Percentiles rank a stretch among this genome's conserved stretches.
phyloP scores from a whole-genome alignment of 2,888 invertebrate genomes.

The Aplocera efformata region DNA sequence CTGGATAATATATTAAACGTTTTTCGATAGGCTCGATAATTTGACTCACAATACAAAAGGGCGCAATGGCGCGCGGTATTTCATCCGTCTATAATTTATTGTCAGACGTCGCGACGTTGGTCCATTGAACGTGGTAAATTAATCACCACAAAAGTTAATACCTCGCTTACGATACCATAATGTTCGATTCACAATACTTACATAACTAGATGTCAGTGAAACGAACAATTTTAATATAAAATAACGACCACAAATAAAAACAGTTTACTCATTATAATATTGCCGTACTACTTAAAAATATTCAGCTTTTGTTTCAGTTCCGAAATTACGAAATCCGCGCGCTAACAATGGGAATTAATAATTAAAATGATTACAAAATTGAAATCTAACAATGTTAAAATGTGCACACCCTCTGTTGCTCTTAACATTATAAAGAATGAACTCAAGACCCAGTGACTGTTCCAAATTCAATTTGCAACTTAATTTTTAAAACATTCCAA shows the following conservation, averaged over 20 bases:
- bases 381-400: slow-evolving; percentile 5
- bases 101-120: slow-evolving; percentile 48
- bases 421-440: slow-evolving; percentile 11
- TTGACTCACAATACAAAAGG: slow-evolving; percentile 12
- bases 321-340: too few species aligned
- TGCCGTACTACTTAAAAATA: too few species aligned
- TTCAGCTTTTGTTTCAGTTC: too few species aligned
- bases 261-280: too few species aligned
- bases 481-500: slow-evolving; percentile 25
- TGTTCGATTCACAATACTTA: slow-evolving; percentile 1
- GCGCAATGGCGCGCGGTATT: slow-evolving; percentile 38
- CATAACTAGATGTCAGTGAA: background rate
- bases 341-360: too few species aligned
- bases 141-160: slow-evolving; percentile 38
- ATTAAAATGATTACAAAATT: slow-evolving; percentile 5
- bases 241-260: too few species aligned
- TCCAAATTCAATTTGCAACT: slow-evolving; percentile 22
- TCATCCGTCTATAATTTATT: slow-evolving; percentile 56
- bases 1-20: too few species aligned
- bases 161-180: slow-evolving; percentile 3
- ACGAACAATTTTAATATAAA: background rate
- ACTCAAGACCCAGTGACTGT: slow-evolving; percentile 8
- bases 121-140: slow-evolving; percentile 47
- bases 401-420: slow-evolving; percentile 5
- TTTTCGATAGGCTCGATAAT: too few species aligned